Evolutionary conservation across 2,888 invertebrate genomes (phyloP).

Genomic region (Nomada goodeniana): DNA sequence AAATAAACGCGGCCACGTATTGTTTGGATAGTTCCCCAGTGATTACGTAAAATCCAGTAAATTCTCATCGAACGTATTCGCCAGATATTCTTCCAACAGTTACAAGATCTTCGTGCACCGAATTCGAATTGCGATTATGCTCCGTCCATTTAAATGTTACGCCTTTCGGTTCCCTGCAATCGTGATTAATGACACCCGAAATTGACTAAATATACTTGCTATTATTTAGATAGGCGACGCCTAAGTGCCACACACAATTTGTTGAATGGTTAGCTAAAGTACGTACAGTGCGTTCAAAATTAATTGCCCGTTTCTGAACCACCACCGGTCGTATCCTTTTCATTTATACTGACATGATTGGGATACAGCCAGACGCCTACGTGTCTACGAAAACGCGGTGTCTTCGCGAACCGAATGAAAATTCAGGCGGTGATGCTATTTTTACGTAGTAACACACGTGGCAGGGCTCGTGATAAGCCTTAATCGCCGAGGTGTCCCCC

Average conservation of each 20-base stretch:
- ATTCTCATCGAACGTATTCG: background rate
- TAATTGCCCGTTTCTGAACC: slow-evolving; percentile 37
- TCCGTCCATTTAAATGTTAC: background rate
- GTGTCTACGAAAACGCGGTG: slow-evolving; percentile 40
- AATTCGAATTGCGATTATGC: background rate
- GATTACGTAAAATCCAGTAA: background rate
- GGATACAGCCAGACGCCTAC: slow-evolving; percentile 59
- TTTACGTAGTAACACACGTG: slow-evolving; percentile 38
- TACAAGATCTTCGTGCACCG: background rate
- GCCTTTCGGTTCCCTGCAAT: background rate
- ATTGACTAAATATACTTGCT: background rate
- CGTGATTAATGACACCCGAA: background rate
- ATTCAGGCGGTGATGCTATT: slow-evolving; percentile 38
- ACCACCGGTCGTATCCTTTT: slow-evolving; percentile 32
- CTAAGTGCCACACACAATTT: background rate
- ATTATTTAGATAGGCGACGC: background rate
- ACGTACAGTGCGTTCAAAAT: background rate
- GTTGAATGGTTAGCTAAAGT: background rate
- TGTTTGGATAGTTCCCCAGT: slow-evolving; percentile 2
- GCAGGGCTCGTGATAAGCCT: slow-evolving; percentile 23
- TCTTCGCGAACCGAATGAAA: slow-evolving; percentile 39
- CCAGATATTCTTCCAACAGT: background rate
- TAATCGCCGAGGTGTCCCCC: background rate
- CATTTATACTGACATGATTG: slow-evolving; percentile 62
- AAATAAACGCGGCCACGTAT: background rate